Evolutionary conservation across 1,140 invertebrate genomes (phyloP).

Genomic region (Pissodes strobi): DNA sequence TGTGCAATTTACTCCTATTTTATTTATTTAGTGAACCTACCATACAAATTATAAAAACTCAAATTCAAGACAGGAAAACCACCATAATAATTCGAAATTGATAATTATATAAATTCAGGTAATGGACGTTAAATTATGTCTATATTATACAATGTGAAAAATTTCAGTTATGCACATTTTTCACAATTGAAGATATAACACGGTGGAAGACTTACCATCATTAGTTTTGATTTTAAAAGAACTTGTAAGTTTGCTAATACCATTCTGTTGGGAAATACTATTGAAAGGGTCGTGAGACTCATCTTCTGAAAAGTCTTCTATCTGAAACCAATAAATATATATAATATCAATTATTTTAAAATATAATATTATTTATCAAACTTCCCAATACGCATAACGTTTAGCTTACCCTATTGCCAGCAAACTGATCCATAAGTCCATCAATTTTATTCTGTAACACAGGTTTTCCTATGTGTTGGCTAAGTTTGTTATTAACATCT

Average conservation of each 20-base stretch:
- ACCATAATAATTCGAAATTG: too few relatives aligned
- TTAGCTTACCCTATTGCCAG: slow-evolving; percentile 69
- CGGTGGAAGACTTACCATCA: slow-evolving; percentile 70
- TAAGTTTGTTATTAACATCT: slow-evolving; percentile 63
- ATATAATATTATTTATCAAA: too few relatives aligned
- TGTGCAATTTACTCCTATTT: too few relatives aligned
- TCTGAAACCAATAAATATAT: slow-evolving; percentile 37
- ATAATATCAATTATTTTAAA: background rate
- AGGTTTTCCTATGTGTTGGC: slow-evolving; percentile 53
- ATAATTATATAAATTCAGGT: too few relatives aligned
- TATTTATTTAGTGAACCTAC: too few relatives aligned
- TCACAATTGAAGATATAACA: too few relatives aligned
- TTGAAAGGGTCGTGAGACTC: slow-evolving; percentile 26
- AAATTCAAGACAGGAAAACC: too few relatives aligned
- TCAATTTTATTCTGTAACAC: slow-evolving; percentile 59
- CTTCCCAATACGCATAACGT: too few relatives aligned
- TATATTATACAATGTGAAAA: too few relatives aligned
- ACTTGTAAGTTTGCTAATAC: slow-evolving; percentile 14
- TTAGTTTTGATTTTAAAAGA: slow-evolving; percentile 56
- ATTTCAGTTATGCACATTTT: background rate
- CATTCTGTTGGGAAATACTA: slow-evolving; percentile 18
- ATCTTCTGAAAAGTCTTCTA: slow-evolving; percentile 43
- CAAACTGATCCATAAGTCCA: slow-evolving; percentile 64
- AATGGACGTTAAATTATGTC: too few relatives aligned
- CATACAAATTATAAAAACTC: too few relatives aligned